These are phyloP conservation scores for Alethe diademata DNA, from an alignment of 2,113 vertebrate genomes.

Conservation along the genomic window DNA sequence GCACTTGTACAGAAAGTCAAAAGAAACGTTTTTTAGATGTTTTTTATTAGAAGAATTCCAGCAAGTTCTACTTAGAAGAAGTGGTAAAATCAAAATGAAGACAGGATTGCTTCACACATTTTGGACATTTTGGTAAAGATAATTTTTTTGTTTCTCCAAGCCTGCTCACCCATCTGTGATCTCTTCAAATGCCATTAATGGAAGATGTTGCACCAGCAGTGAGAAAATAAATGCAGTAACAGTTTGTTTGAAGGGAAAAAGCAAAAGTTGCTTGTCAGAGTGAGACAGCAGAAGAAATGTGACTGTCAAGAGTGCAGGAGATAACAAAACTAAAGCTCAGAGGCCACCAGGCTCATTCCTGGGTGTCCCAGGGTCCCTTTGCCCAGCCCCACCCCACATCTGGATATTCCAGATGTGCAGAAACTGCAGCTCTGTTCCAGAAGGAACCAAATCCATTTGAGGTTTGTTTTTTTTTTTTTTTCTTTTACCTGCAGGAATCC, in stretches of 20 bases:
- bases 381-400: neutral
- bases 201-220: neutral
- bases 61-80: neutral
- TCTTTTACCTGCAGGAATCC: neutral
- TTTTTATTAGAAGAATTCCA: neutral
- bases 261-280: neutral
- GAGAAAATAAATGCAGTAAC: neutral
- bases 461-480: neutral
- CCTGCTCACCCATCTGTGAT: slow-evolving; percentile 23
- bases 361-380: neutral
- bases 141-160: neutral
- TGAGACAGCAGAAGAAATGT: neutral
- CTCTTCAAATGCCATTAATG: neutral
- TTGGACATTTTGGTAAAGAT: neutral
- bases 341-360: neutral
- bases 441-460: neutral
- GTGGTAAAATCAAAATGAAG: neutral
- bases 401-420: no score
- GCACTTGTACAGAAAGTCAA: neutral
- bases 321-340: neutral
- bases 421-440: neutral
- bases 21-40: neutral
- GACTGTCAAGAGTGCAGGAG: neutral
- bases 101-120: neutral
- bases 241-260: neutral